phyloP scores from a whole-genome alignment of 2,113 vertebrate genomes.

The Muscicapa adusta region DNA sequence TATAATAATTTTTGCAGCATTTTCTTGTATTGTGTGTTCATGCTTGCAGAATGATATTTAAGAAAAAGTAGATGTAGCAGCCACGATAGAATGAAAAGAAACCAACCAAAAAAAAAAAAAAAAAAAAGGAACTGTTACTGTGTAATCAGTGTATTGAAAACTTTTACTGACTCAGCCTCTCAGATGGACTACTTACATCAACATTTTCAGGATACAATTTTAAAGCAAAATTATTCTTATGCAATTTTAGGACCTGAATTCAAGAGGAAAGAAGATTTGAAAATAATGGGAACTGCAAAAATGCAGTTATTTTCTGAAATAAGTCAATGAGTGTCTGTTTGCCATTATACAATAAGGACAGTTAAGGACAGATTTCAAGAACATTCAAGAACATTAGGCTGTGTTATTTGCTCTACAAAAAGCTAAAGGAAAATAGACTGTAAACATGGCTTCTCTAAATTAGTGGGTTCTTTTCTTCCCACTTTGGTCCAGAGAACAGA shows the following conservation, averaged over 20 bases:
- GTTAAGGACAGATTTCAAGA: not conserved
- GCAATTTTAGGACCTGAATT: not conserved
- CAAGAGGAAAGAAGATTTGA: not conserved
- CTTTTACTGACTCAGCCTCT: not conserved
- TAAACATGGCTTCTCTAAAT: not conserved
- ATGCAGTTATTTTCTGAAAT: not conserved
- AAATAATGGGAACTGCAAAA: not conserved
- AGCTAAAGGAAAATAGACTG: not conserved
- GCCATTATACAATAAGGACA: not conserved
- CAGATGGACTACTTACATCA: not conserved
- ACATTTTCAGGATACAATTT: not conserved
- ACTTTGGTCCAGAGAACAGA: not conserved
- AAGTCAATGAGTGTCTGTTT: not conserved
- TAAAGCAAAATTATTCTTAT: not conserved
- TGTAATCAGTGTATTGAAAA: not conserved
- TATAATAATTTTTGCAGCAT: not conserved
- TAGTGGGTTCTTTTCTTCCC: not conserved
- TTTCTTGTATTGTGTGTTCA: not conserved
- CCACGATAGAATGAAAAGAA: not conserved
- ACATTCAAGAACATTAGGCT: not conserved
- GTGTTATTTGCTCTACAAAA: not conserved
- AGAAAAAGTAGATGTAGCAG: not conserved
- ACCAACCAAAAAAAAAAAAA: not conserved
- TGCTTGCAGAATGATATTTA: not conserved
- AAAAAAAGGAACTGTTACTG: not conserved